phyloP scores from a whole-genome alignment of 2,888 invertebrate species.

The Dryocosmus kuriphilus region DNA sequence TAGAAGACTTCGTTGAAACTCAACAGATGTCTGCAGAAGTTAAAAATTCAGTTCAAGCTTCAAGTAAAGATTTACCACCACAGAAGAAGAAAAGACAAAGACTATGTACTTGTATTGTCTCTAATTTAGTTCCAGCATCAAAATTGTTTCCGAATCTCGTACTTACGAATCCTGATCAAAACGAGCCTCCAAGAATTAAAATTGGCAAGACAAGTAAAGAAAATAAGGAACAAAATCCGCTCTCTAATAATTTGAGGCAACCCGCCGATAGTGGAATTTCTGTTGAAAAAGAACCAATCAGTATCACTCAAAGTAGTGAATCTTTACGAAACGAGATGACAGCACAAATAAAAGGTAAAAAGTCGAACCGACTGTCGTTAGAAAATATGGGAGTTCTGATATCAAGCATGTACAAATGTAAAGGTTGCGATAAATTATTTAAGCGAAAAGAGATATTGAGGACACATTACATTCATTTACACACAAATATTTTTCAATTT shows the following conservation, averaged over 20 bases:
- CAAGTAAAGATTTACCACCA: no score
- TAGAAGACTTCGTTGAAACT: background rate
- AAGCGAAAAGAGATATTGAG: constrained; percentile 64
- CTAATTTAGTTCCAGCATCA: no score
- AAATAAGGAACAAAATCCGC: background rate
- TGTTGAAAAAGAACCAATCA: background rate
- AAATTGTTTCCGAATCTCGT: no score
- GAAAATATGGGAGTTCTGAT: background rate
- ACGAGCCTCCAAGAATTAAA: background rate
- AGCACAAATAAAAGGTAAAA: background rate
- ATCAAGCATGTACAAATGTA: constrained; percentile 50
- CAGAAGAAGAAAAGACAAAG: no score
- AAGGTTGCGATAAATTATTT: constrained; percentile 63
- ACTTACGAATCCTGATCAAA: no score
- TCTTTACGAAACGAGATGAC: background rate
- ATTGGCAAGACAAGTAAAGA: background rate
- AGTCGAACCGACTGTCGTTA: background rate
- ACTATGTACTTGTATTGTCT: no score
- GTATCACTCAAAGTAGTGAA: background rate
- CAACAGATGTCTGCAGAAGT: background rate
- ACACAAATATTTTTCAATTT: constrained; percentile 65
- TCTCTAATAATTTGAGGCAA: background rate
- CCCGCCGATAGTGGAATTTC: background rate
- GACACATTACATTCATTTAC: constrained; percentile 63
- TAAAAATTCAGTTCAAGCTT: background rate